Evolutionary conservation across 2,113 vertebrate genomes (phyloP), one percentile per base, ranked within the genome.

Genomic region (Panthera leo): DNA sequence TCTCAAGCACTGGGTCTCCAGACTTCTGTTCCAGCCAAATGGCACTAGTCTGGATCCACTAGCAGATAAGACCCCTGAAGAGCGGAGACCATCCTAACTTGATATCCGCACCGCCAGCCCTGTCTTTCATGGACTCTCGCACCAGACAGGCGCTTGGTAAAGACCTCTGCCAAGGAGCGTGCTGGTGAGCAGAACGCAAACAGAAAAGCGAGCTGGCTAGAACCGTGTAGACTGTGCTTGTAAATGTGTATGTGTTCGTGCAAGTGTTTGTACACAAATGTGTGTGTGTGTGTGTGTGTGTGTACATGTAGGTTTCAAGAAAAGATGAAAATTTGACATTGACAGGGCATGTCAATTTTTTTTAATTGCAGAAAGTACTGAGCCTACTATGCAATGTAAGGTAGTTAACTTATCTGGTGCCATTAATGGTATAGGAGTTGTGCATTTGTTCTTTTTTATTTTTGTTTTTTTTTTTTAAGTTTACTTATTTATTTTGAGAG

Each of bases 1-100:
- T 97, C 76, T 97, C 91, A 51, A 78, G 71, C 89, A 21, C 12
- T 87, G 78, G 5, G 36, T 71, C 36, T 90, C 78, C 96, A n/a
- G n/a, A 86, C 88, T 97, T 73, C 5, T 89, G 8, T 42, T 93
- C 89, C n/a, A 21, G 84, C 14, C 76, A 45, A 94, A 16, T 96
- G 91, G 87, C 97, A 29, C 90, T 80, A 51, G 85, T 58, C 55
- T 31, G 55, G 70, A 4, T 48, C 39, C 16, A 5, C 65, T 87
- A 39, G 84, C 83, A 67, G 61, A 27, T 10, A 68, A 83, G 93
- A 55, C 73, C 58, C 7, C 86, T 79, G 53, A 80, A 92, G 96
- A 34, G 10, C 51, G 73, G 91, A 88, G 76, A 0, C 2, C 0
- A 0, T 93, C 39, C 58, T 0, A 12, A 7, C 87, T 94, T 89